phyloP scores from a whole-genome alignment of 2,888 invertebrate species.

The Aspidiotus destructor region DNA sequence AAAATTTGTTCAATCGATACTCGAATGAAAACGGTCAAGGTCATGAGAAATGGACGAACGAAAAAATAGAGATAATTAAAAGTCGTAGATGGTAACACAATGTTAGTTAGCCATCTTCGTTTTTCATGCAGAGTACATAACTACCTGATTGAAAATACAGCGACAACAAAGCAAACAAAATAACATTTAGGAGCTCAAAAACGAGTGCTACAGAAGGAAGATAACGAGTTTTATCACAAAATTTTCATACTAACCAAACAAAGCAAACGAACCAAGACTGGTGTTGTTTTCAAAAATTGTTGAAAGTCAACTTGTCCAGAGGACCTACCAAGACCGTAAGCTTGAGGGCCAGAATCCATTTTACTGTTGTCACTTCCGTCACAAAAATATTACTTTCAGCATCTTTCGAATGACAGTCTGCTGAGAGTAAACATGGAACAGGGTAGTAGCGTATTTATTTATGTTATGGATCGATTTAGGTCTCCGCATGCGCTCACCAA shows the following conservation, averaged over 20 bases:
- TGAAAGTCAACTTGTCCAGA: conserved; percentile 34
- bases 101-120: not conserved
- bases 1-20: conserved; percentile 15
- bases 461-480: not conserved
- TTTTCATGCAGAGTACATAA: not conserved
- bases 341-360: conserved; percentile 36
- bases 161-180: not conserved
- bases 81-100: not conserved
- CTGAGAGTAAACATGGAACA: not conserved
- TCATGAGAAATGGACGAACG: not conserved
- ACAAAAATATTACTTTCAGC: conserved; percentile 37
- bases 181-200: not conserved
- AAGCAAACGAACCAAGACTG: conserved; percentile 34
- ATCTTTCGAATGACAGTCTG: not conserved
- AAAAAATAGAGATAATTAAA: not conserved
- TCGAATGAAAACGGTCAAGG: conserved; percentile 23
- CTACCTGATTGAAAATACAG: not conserved
- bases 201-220: not conserved
- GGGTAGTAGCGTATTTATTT: conserved; percentile 1
- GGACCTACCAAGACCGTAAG: conserved; percentile 34
- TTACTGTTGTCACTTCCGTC: conserved; percentile 36
- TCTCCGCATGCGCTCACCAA: too few species aligned
- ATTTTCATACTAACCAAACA: conserved; percentile 33
- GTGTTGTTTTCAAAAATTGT: conserved; percentile 34
- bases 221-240: not conserved